A percentile compares a stretch with the other conserved stretches of the same genome.
Evolutionary conservation across 2,888 invertebrate genomes (phyloP).

Genomic region (Lysandra coridon): DNA sequence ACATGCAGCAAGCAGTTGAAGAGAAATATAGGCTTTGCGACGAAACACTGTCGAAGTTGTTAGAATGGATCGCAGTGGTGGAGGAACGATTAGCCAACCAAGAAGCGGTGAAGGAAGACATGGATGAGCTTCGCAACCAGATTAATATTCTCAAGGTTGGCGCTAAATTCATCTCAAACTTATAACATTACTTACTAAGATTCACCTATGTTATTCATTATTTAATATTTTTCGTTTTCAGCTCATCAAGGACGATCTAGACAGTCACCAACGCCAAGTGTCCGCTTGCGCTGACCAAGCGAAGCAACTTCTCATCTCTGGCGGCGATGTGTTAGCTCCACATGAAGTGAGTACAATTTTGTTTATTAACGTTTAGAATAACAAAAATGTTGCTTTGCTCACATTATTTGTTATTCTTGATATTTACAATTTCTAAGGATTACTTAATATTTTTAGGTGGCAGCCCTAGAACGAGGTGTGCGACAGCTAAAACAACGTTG

Average conservation of each 20-base stretch:
- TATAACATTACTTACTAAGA: neutral
- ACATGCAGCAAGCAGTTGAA: slow-evolving; percentile 93
- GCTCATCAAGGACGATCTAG: slow-evolving; percentile 94
- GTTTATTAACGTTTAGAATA: neutral
- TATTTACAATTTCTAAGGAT: neutral
- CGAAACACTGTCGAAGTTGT: slow-evolving; percentile 89
- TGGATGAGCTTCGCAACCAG: slow-evolving; percentile 92
- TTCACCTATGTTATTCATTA: neutral
- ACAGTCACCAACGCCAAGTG: slow-evolving; percentile 91
- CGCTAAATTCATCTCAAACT: neutral
- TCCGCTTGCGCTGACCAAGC: slow-evolving; percentile 94
- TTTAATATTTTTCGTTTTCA: slow-evolving; percentile 51
- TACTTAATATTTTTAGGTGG: slow-evolving; percentile 70
- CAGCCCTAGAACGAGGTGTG: slow-evolving; percentile 92
- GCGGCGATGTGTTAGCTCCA: slow-evolving; percentile 94
- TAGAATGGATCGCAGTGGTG: slow-evolving; percentile 92
- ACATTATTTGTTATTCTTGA: neutral
- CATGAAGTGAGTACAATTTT: slow-evolving; percentile 82
- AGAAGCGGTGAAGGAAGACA: slow-evolving; percentile 91
- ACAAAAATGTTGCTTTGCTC: neutral
- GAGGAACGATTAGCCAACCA: slow-evolving; percentile 92
- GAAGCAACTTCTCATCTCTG: slow-evolving; percentile 92
- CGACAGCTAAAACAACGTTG: slow-evolving; percentile 90
- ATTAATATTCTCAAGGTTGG: slow-evolving; percentile 91
- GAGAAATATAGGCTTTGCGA: slow-evolving; percentile 96